Percentiles rank a stretch among this genome's conserved stretches.
phyloP scores from a whole-genome alignment of 2,888 invertebrate species.

The Caenorhabditis virilis region DNA sequence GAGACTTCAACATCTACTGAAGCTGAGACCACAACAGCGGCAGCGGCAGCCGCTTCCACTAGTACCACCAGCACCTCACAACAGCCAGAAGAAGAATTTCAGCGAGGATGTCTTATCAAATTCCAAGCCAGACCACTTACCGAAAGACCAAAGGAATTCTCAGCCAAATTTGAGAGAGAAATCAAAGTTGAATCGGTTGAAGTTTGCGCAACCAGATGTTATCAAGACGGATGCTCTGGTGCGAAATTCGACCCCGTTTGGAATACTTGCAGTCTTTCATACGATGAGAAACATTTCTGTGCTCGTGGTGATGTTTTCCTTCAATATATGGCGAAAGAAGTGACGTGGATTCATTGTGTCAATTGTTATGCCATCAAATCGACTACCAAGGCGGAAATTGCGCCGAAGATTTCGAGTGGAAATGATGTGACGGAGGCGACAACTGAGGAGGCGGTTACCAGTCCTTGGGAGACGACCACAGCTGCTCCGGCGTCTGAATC shows the following conservation, averaged over 20 bases:
- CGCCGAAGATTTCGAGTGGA: not conserved
- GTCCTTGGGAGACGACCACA: not conserved
- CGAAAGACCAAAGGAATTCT: conserved; percentile 49
- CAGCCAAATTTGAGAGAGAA: conserved; percentile 47
- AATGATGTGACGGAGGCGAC: not conserved
- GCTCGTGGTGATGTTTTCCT: conserved; percentile 45
- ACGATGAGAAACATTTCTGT: conserved; percentile 56
- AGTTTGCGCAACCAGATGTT: conserved; percentile 57
- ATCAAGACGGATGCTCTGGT: conserved; percentile 62
- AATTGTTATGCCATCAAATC: conserved; percentile 48
- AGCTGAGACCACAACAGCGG: not conserved
- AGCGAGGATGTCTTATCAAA: conserved; percentile 53
- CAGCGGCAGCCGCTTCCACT: conserved; percentile 6
- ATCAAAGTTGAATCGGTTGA: conserved; percentile 50
- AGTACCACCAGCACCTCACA: not conserved
- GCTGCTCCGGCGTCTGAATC: no score
- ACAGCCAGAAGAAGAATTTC: conserved; percentile 13
- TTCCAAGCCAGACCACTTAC: conserved; percentile 55
- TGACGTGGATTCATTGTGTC: conserved; percentile 62
- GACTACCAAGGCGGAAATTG: not conserved
- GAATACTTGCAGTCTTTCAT: conserved; percentile 55
- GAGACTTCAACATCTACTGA: conserved; percentile 5
- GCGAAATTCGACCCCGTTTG: conserved; percentile 54
- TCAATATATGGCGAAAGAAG: conserved; percentile 44
- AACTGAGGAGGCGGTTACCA: not conserved